These are phyloP conservation scores for Trididemnum miniatum DNA, from an alignment of 23 tunicate genomes.

Conservation along the genomic window DNA sequence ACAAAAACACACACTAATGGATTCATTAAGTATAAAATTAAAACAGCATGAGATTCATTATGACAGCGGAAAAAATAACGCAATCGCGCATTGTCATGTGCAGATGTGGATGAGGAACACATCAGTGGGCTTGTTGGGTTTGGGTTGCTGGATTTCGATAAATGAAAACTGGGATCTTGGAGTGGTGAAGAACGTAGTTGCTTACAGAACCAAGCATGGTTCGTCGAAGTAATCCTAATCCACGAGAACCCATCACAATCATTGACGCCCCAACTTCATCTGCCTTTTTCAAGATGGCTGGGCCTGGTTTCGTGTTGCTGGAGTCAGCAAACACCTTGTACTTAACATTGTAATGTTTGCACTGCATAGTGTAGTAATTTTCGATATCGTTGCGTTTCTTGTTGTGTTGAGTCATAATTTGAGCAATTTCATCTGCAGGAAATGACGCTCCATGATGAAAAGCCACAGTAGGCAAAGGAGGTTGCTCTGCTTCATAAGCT, in stretches of 20 bases:
- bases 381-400: constrained; percentile 19
- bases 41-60: no score
- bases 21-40: no score
- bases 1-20: no score
- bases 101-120: no score
- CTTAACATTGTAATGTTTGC: neutral
- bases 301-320: constrained; percentile 26
- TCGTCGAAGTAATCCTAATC: constrained; percentile 52
- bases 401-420: constrained; percentile 35
- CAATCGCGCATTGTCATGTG: no score
- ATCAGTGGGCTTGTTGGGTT: neutral
- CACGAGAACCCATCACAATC: constrained; percentile 70
- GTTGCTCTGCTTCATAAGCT: constrained; percentile 40
- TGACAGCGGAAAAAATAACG: no score
- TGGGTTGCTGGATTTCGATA: constrained; percentile 3
- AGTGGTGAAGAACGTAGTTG: constrained; percentile 72
- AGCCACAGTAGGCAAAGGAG: constrained; percentile 51
- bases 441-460: constrained; percentile 28
- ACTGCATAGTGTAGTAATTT: constrained; percentile 14
- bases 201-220: constrained; percentile 72
- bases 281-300: constrained; percentile 32
- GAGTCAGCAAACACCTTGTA: constrained; percentile 26
- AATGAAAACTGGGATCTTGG: constrained; percentile 62
- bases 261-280: constrained; percentile 29
- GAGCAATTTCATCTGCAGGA: constrained; percentile 36